Evolutionary conservation across 2,797 vertebrate genomes (phyloP), one percentile per base, ranked within the genome.

Genomic region (Myripristis jacobus): DNA sequence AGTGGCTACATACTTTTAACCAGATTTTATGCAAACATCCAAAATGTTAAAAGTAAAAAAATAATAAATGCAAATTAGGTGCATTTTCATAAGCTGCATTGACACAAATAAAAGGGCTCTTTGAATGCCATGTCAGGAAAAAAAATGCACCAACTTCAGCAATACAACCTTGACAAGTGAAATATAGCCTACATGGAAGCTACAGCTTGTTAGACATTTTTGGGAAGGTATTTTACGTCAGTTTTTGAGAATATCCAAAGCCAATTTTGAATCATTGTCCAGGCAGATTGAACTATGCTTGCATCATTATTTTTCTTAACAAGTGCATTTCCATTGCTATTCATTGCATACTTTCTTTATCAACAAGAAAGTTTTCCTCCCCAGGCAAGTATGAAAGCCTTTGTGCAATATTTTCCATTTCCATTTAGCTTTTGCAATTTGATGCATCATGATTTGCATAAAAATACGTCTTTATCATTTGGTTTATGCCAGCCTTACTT

Each of bases 281-380:
- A 18, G 70, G 71, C 60, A 80, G 80, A 86, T 84, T 83, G 80
- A 86, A 86, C 70, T 51, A 57, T 66, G 66, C 60, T 73, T 43
- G 66, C 73, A 75, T 83, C 76, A 79, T 88, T 82, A 86, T 83
- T 86, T 73, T 79, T n/a, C 83, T 44, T 72, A 70, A 73, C 77
- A 77, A 75, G 69, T 77, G 63, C 27, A 67, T 79, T 80, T 77
- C 22, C 24, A 73, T 78, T 73, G 34, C 66, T 47, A 62, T 67
- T 75, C 47, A 62, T 59, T 52, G 64, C 69, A 70, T 75, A 75
- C 68, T 86, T 87, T 79, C 68, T 86, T 87, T 79, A 63, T 48
- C 46, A 3, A 36, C 6, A 10, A 36, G 34, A 36, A 36, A 36
- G 6, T 10, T 36, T 36, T 36, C 34, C 34, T 36, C 34, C 34